phyloP scores from a whole-genome alignment of 2,797 vertebrate species.

The Strix occidentalis region DNA sequence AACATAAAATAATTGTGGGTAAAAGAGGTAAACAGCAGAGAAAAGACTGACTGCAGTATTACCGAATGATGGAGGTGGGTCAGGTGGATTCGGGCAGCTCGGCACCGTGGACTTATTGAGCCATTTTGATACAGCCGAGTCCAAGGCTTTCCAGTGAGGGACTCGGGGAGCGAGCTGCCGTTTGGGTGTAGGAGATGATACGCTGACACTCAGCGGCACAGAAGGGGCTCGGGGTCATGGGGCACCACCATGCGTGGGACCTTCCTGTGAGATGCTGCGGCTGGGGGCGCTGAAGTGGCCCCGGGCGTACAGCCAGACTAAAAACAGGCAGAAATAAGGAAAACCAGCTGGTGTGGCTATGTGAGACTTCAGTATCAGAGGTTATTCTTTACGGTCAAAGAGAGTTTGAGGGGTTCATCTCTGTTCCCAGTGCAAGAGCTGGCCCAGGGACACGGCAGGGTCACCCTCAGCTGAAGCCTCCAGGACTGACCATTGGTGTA shows the following conservation, averaged over 20 bases:
- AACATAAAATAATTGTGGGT: neutral
- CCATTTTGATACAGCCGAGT: neutral
- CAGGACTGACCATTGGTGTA: neutral
- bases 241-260: neutral
- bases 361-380: rapidly evolving
- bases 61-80: neutral
- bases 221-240: rapidly evolving
- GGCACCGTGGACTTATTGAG: rapidly evolving
- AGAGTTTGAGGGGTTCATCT: neutral
- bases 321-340: neutral
- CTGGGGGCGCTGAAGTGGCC: neutral
- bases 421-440: neutral
- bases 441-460: rapidly evolving
- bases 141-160: rapidly evolving
- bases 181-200: neutral
- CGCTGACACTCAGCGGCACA: neutral
- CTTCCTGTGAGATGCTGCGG: neutral
- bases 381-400: neutral
- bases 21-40: neutral
- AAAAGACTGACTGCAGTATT: neutral
- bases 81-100: neutral
- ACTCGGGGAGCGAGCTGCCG: neutral
- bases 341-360: rapidly evolving
- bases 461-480: neutral
- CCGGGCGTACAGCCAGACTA: neutral